Evolutionary conservation across 2,113 vertebrate genomes (phyloP), one percentile per base, ranked within the genome.

Genomic region (Callionymus lyra): DNA sequence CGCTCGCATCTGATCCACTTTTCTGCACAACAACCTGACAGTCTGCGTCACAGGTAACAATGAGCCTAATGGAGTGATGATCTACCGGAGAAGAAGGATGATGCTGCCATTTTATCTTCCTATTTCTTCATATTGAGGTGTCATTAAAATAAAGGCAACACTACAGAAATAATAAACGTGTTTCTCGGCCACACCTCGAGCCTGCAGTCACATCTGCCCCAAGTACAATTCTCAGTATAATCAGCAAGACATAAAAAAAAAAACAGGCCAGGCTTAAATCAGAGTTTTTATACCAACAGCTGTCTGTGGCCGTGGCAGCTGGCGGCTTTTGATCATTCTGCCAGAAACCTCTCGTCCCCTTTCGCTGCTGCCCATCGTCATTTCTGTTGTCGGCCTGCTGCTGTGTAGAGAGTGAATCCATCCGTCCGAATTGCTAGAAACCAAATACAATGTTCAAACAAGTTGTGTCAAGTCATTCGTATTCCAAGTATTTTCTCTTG

Each of bases 271-370:
- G 27, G 36, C 18, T 44, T 8, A 53, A 62, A 58, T 48, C 38
- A 13, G 16, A 36, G 16, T 43, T 41, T 42, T 42, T 45, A 31
- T 21, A 53, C n/a, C 31, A 42, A 31, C 50, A 67, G 50, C 47
- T 56, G 56, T 63, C 36, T 10, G 2, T 34, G 44, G 31, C 21
- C 12, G 2, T 54, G 49, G 50, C 57, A 61, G 57, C 64, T 62
- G 57, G 39, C 53, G 41, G 48, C 44, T 57, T 61, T 53, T 40
- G 55, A 68, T 57, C 56, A 10, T 38, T 15, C 47, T 52, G 47
- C 59, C 65, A 69, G 34, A 54, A 44, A 33, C 31, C 44, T 56
- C 44, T 65, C 66, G 54, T 50, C 31, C 19, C 50, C 51, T 54
- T 36, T n/a, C 31, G 38, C 35, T 40, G 38, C 31, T 31, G 33